Conservation (phyloP, 2,888 invertebrate genomes). For the Aplocera efformata region DNA sequence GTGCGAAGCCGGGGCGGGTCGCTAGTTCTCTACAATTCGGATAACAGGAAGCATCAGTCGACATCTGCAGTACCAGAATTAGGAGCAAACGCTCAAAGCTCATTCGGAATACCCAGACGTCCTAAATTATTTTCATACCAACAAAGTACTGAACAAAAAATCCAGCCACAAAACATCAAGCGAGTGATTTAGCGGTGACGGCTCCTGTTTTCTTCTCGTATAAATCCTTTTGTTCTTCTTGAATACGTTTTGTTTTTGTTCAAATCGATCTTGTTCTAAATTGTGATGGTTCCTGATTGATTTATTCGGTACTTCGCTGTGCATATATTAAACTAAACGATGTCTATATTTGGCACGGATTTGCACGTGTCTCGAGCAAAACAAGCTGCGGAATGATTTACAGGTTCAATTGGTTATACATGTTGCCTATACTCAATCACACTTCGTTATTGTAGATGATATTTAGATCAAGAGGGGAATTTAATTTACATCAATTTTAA, state of each 20-base stretch:
- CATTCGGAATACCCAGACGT: constrained; percentile 30
- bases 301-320: constrained; percentile 44
- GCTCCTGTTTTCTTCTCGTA: constrained; percentile 21
- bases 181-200: constrained; percentile 64
- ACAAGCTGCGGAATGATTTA: constrained; percentile 6
- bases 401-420: background rate
- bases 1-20: too few relatives aligned
- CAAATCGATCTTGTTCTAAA: constrained; percentile 62
- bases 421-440: too few relatives aligned
- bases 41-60: too few relatives aligned
- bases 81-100: background rate
- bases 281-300: constrained; percentile 65
- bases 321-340: constrained; percentile 41
- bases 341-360: constrained; percentile 30
- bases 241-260: constrained; percentile 32
- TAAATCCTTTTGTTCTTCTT: background rate
- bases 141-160: constrained; percentile 33
- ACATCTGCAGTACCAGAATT: background rate
- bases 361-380: constrained; percentile 15
- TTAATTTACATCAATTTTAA: too few relatives aligned
- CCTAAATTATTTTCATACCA: constrained; percentile 41
- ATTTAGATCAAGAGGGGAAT: too few relatives aligned
- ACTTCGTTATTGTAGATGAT: too few relatives aligned
- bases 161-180: constrained; percentile 39
- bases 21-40: too few relatives aligned